phyloP scores from a whole-genome alignment of 2,888 invertebrate species.

The Drosophila algonquin region DNA sequence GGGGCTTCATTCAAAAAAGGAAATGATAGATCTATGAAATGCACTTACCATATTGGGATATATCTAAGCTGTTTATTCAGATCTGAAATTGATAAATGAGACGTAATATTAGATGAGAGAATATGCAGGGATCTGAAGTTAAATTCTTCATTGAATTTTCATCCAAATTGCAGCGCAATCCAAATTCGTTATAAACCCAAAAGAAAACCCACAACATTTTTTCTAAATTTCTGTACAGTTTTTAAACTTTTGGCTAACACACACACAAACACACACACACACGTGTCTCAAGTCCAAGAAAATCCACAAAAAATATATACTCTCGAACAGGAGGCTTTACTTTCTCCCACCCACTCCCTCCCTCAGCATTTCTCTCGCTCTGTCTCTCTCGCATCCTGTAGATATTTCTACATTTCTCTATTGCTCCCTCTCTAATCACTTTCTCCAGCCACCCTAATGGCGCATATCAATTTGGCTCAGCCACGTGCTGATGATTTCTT shows the following conservation, averaged over 20 bases:
- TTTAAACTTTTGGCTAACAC: constrained; percentile 9
- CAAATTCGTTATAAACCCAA: too few relatives aligned
- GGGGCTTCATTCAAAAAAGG: not conserved
- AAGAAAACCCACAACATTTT: constrained; percentile 6
- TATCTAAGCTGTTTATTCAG: not conserved
- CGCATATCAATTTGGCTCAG: constrained; percentile 79
- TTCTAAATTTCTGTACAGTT: constrained; percentile 20
- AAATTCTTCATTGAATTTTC: too few relatives aligned
- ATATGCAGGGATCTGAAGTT: too few relatives aligned
- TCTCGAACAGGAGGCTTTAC: constrained; percentile 22
- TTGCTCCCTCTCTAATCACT: constrained; percentile 34
- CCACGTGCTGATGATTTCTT: constrained; percentile 62
- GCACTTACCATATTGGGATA: not conserved
- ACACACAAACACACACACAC: constrained; percentile 7
- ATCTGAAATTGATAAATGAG: not conserved
- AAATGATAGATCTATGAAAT: not conserved
- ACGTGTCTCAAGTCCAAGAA: constrained; percentile 24
- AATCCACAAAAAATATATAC: constrained; percentile 39
- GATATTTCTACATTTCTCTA: not conserved
- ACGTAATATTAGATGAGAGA: not conserved
- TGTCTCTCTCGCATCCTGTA: not conserved
- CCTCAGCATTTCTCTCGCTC: not conserved
- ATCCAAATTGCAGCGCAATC: not conserved
- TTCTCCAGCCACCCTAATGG: constrained; percentile 75
- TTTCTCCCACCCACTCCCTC: not conserved